These are phyloP conservation scores for Sycobia sp. DNA, from an alignment of 1,140 invertebrate species.

Conservation along the genomic window DNA sequence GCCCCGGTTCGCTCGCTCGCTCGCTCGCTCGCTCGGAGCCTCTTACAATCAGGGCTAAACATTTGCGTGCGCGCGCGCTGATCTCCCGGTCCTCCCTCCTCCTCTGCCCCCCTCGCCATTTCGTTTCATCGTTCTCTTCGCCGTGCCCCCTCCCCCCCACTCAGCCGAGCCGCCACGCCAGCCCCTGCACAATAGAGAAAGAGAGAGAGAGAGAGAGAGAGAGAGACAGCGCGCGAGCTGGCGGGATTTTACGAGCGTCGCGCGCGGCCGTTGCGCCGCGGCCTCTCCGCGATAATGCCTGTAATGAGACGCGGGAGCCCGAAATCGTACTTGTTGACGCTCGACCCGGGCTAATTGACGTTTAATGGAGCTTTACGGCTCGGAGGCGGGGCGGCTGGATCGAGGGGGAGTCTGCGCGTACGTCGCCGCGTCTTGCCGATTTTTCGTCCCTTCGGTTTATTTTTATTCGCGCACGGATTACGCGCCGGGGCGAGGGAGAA, in stretches of 20 bases:
- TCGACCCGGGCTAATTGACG: conserved; percentile 6
- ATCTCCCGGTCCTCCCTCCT: too few species aligned
- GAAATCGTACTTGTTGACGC: conserved; percentile 27
- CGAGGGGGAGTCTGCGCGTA: too few species aligned
- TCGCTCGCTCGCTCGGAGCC: conserved; percentile 25
- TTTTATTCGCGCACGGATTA: conserved; percentile 1
- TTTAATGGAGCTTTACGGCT: conserved; percentile 16
- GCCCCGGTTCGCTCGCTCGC: too few species aligned
- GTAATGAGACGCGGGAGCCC: conserved; percentile 15
- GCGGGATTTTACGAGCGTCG: conserved; percentile 23
- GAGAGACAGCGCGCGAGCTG: too few species aligned
- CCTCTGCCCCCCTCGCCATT: conserved; percentile 41
- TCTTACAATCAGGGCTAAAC: conserved; percentile 54
- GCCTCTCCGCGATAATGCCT: conserved; percentile 30
- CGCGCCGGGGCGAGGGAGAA: background rate
- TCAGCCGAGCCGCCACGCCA: too few species aligned
- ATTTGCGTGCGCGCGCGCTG: too few species aligned
- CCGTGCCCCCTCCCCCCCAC: background rate
- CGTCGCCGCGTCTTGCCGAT: too few species aligned
- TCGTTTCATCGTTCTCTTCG: conserved; percentile 44
- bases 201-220: too few species aligned
- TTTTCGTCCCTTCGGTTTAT: too few species aligned
- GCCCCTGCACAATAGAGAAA: too few species aligned
- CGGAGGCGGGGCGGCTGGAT: background rate
- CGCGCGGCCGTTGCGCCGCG: conserved; percentile 17